Percentiles rank a stretch among this genome's conserved stretches.
Conservation (phyloP, 37 sponge, comb jelly and placozoan species). For the Eunapius fragilis region DNA sequence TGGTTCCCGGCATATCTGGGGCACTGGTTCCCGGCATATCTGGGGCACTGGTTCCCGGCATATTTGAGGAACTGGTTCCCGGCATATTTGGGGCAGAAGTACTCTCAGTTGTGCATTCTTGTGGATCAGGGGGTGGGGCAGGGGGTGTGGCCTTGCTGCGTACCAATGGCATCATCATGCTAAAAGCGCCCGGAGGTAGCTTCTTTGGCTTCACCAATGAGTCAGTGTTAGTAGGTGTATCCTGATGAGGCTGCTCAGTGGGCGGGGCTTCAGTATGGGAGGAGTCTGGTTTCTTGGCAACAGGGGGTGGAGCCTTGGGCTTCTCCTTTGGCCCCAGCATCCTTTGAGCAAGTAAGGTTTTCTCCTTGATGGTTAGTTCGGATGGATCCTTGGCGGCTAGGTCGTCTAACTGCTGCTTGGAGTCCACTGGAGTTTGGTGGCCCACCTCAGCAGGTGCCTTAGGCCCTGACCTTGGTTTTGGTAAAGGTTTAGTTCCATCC, state of each 20-base stretch:
- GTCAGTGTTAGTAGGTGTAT: neutral
- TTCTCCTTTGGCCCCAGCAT: neutral
- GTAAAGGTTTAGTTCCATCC: slow-evolving; percentile 15
- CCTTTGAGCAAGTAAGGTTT: slow-evolving; percentile 51
- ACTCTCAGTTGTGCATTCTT: neutral
- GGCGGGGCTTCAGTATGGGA: too few species aligned
- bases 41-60: too few species aligned
- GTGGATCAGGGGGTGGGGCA: neutral
- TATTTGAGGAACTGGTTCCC: neutral
- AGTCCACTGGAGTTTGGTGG: neutral
- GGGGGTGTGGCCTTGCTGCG: too few species aligned
- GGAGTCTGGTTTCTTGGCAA: slow-evolving; percentile 8
- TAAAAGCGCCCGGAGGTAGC: slow-evolving; percentile 57
- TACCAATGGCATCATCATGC: slow-evolving; percentile 12
- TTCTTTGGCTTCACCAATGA: slow-evolving; percentile 1
- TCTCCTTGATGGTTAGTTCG: slow-evolving; percentile 44
- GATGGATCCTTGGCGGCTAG: slow-evolving; percentile 39
- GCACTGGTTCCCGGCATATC: too few species aligned
- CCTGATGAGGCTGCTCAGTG: neutral
- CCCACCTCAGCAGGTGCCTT: neutral
- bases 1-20: too few species aligned
- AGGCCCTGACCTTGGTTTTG: slow-evolving; percentile 4
- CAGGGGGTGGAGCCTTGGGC: slow-evolving; percentile 5
- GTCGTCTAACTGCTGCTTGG: slow-evolving; percentile 8
- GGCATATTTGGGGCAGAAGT: slow-evolving; percentile 21